Base-by-base conservation (phyloP, 2,797 vertebrate genomes). In the Hybognathus amarus region DNA sequence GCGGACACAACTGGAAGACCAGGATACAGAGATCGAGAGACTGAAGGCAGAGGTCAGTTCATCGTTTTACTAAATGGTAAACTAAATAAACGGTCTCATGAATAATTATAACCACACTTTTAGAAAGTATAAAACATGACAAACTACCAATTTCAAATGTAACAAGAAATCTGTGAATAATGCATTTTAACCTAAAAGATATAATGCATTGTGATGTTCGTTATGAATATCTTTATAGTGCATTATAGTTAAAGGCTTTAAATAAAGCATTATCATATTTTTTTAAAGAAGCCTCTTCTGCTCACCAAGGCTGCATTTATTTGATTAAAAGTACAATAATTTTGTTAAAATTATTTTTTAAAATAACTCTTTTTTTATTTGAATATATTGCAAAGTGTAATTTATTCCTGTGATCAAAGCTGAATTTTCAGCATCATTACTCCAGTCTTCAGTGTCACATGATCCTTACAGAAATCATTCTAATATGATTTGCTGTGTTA, bases 1-100 rank as follows among this genome's bases (percentile, higher is more conserved):
- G 15, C 96, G 96, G 64, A 97, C 97, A 83, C 98, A 99, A 87
- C 95, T 99, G 86, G 98, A 99, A 92, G 98, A 99, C 92, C 98
- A 99, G 95, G 97, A 97, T 89, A 97, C 97, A 0, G 98, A 99
- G 94, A 97, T 99, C 0, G 97, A 98, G 93, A 94, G 98, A 86
- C 97, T 99, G 33, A 99, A 99, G 93, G 94, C 96, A 0, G 97
- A 98, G 97, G 98, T 98, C 92, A 36, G 64, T 40, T 15, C 67
- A 24, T 59, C 50, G 45, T 22, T 54, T 47, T 13, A 15, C 45
- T 15, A 47, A 15, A 47, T 47, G 45, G 13, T 47, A 47, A 47
- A 47, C 45, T 33, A 5, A 47, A 15, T 47, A 15, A 47, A 47
- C 4, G 45, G 4, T n/a, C 54, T n/a, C 9, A 56, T 56, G 54